Evolutionary conservation across 2,888 invertebrate genomes (phyloP).

Genomic region (Sepiola atlantica): DNA sequence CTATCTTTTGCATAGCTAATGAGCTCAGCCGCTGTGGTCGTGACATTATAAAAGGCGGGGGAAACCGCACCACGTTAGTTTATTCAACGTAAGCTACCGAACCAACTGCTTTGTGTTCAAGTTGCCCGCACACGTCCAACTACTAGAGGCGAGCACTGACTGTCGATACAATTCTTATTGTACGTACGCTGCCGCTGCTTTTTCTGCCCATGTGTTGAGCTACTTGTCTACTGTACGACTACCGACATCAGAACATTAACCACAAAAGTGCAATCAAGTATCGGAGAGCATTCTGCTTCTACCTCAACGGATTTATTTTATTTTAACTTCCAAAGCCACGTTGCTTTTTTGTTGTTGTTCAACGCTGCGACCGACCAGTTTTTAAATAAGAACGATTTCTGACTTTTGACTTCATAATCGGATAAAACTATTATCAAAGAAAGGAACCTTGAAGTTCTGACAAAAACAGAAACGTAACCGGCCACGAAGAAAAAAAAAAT

Average conservation of each 20-base stretch:
- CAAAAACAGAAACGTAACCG: too few relatives aligned
- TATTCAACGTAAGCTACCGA: not conserved
- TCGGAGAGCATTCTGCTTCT: not conserved
- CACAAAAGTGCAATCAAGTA: not conserved
- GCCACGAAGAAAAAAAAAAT: not conserved
- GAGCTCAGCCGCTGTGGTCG: not conserved
- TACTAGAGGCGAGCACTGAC: not conserved
- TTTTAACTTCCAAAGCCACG: not conserved
- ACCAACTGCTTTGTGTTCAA: not conserved
- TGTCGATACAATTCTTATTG: not conserved
- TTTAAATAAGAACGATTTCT: too few relatives aligned
- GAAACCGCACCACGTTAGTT: not conserved
- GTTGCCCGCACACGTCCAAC: not conserved
- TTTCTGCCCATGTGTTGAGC: not conserved
- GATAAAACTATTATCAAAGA: not conserved
- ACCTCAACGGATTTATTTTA: not conserved
- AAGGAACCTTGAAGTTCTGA: too few relatives aligned
- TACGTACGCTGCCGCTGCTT: not conserved
- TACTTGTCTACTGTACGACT: not conserved
- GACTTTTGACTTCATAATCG: not conserved
- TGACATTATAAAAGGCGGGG: not conserved
- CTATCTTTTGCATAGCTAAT: slow-evolving; percentile 36
- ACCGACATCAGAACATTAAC: not conserved
- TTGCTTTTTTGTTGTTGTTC: not conserved
- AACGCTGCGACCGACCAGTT: too few relatives aligned